Evolutionary conservation across 2,113 vertebrate genomes (phyloP).

Genomic region (Myocastor coypus): DNA sequence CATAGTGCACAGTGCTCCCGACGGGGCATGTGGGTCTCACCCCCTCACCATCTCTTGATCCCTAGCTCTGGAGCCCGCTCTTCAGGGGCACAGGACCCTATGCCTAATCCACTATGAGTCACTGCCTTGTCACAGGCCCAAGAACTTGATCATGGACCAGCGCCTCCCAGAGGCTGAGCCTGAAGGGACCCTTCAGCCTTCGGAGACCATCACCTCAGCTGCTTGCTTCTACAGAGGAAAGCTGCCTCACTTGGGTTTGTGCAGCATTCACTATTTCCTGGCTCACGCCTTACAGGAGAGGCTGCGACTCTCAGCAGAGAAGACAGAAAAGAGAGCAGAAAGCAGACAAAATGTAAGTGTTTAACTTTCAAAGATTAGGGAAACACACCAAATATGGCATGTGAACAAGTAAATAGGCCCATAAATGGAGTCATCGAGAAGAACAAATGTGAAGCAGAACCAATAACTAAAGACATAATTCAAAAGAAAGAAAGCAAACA

Average conservation of each 20-base stretch:
- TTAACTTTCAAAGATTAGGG: not conserved
- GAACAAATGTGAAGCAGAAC: not conserved
- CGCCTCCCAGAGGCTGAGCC: not conserved
- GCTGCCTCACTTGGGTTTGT: not conserved
- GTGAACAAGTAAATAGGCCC: not conserved
- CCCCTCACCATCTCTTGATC: not conserved
- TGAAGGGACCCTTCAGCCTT: too few relatives aligned
- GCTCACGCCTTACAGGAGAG: not conserved
- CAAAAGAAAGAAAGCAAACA: not conserved
- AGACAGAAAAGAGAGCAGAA: not conserved
- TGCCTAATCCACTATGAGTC: not conserved
- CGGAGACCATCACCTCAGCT: not conserved
- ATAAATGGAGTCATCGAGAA: not conserved
- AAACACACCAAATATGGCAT: not conserved
- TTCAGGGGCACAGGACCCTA: too few relatives aligned
- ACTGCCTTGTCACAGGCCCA: not conserved
- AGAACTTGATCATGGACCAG: not conserved
- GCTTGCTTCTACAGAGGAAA: not conserved
- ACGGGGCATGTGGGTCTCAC: accelerated
- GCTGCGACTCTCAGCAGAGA: not conserved
- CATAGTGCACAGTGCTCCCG: too few relatives aligned
- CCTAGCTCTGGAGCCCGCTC: too few relatives aligned
- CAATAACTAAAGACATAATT: not conserved
- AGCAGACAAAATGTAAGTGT: not conserved
- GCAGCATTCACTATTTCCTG: not conserved